A percentile compares a stretch with the other conserved stretches of the same genome.
phyloP scores from a whole-genome alignment of 2,797 vertebrate genomes.

The Liasis olivaceus region DNA sequence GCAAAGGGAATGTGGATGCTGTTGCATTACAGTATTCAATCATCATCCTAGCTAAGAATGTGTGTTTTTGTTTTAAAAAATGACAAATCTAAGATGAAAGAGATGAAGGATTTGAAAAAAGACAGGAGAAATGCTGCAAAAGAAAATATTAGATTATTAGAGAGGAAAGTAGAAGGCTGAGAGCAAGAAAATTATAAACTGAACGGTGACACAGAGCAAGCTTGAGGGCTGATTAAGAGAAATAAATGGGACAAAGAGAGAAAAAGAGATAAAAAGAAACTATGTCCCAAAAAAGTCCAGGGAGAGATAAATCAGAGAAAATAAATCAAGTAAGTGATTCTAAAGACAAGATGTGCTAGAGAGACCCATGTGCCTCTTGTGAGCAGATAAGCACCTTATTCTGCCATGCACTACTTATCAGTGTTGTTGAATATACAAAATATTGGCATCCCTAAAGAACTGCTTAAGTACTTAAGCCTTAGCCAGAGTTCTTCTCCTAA shows the following conservation, averaged over 20 bases:
- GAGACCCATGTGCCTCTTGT: conserved; percentile 11
- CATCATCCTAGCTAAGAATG: not conserved
- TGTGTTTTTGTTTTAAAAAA: not conserved
- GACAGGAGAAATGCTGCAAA: not conserved
- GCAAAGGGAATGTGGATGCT: not conserved
- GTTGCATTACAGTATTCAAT: not conserved
- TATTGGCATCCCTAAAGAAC: conserved; percentile 1
- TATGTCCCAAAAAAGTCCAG: not conserved
- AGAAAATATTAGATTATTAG: not conserved
- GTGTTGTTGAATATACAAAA: conserved; percentile 26
- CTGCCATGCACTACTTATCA: conserved; percentile 24
- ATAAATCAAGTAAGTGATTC: conserved; percentile 34
- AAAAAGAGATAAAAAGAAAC: conserved; percentile 2
- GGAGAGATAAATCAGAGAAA: conserved; percentile 24
- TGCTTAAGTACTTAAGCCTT: not conserved
- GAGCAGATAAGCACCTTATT: conserved; percentile 24
- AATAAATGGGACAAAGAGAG: conserved; percentile 19
- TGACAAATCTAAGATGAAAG: not conserved
- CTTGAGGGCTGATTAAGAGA: conserved; percentile 23
- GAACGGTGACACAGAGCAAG: conserved; percentile 10
- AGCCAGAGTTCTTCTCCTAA: not conserved
- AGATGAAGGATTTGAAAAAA: not conserved
- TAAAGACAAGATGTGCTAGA: conserved; percentile 12
- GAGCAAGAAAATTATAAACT: conserved; percentile 2
- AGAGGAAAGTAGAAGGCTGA: not conserved